Evolutionary conservation across 1,140 invertebrate genomes (phyloP).

Genomic region (Halictus rubicundus): DNA sequence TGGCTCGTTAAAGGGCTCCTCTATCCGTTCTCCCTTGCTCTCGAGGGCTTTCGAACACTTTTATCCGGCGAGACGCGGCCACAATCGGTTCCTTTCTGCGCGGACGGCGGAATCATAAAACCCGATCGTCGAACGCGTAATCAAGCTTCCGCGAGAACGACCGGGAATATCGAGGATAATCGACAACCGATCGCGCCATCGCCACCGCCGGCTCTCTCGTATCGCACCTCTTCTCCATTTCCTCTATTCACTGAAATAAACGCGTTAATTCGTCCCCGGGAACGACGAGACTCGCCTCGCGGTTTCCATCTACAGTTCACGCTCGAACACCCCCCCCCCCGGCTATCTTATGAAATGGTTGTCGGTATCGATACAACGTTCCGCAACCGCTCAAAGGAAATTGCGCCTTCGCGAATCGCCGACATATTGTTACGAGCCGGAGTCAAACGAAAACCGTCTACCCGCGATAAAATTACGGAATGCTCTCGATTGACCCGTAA

Average conservation of each 20-base stretch:
- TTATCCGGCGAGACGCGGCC: conserved; percentile 11
- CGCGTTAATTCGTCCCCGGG: conserved; percentile 14
- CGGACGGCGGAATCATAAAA: conserved; percentile 33
- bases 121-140: conserved; percentile 26
- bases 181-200: neutral
- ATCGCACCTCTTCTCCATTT: neutral
- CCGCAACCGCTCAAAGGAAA: conserved; percentile 10
- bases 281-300: neutral
- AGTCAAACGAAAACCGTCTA: too few species aligned
- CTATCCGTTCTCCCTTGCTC: neutral
- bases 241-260: neutral
- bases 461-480: too few species aligned
- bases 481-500: too few species aligned
- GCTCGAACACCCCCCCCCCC: neutral
- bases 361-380: conserved; percentile 1
- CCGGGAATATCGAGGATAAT: conserved; percentile 30
- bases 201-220: neutral
- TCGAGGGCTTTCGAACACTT: conserved; percentile 23
- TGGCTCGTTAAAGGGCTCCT: conserved; percentile 30
- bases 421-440: too few species aligned
- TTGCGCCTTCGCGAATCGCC: conserved; percentile 27
- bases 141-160: conserved; percentile 5
- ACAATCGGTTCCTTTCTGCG: conserved; percentile 25
- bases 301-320: neutral
- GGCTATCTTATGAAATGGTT: conserved; percentile 14